Evolutionary conservation across 2,888 invertebrate genomes (phyloP), one percentile per base, ranked within the genome.

Genomic region (Tenthredo distinguenda): DNA sequence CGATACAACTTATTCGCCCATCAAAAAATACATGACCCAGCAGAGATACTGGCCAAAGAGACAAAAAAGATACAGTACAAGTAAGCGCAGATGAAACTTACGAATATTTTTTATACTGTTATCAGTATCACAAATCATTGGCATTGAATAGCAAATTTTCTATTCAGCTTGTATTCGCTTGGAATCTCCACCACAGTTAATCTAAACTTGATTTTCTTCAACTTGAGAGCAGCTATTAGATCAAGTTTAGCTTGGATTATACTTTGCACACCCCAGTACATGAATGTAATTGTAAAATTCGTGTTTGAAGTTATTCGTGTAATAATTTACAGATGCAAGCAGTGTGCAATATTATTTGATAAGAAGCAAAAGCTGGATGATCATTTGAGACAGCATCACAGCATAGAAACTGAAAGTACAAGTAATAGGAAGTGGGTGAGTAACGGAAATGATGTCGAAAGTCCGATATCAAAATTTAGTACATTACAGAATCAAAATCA

Each of bases 1-100:
- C 90, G 92, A 50, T 94, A 94, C 87, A 93, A 94, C 88, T 89
- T 94, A 31, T 88, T 91, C 26, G 91, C 93, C 1, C 93, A 93
- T 86, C 90, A 91, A 85, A 93, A 93, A 81, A 91, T 91, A 81
- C 93, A 93, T 84, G 89, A 91, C 85, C 88, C 88, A 10, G 83
- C 72, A 9, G 89, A 90, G 62, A 87, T 86, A 79, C 87, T 88
- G 68, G 84, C 87, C 10, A 89, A 87, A 85, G 88, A 88, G 18
- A 58, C 87, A 3, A 88, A 88, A 74, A 89, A 88, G 84, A 87
- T 85, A 18, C 86, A 86, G 65, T 87, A 89, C 55, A 89, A 89
- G 90, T 91, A 85, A 87, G 89, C 79, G 50, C 50, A 55, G 34
- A 6, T 40, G 47, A n/a, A 26, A 10, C 21, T 31, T 12, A 15